Base-by-base conservation (phyloP, 35 echinoderm and acorn worm species). In the Acanthaster planci region DNA sequence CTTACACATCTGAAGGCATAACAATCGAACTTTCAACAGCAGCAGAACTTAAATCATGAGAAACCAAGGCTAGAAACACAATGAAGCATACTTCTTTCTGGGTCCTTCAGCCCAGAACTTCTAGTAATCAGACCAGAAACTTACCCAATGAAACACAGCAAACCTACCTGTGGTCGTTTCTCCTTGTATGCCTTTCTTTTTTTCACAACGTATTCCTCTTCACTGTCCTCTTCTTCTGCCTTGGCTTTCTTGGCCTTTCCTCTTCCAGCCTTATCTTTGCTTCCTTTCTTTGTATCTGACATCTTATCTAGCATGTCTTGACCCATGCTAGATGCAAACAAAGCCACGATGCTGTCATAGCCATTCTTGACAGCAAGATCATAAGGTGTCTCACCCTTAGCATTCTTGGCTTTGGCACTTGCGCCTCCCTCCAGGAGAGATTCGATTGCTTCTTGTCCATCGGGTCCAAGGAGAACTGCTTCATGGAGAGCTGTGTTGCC, bases 401-500 rank as follows among this genome's bases (percentile, higher is more conserved):
- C 60, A 21, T 99, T 99, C 38, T 94, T 90, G 31, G 83, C 82
- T 58, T 99, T 99, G 76, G 96, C 76, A 67, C 85, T 99, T 21
- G 92, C 96, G 15, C 93, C 85, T 27, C 78, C 64, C 12, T 94
- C 96, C 15, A 99, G 79, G 21, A 99, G 82, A 39, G 82, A 56
- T 64, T 99, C 96, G 50, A 99, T 94, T 39, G 84, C 67, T 56
- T 99, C 96, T 67, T 99, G 96, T 8, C 92, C 91, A 37, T 99
- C 96, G 21, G 96, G 96, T 12, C 96, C 96, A 0, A 99, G 55
- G 19, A 99, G 85, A 1, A 99, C 96, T 39, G 92, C 88, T 53
- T 99, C 96, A 76, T 99, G 96, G 34, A 99, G 89, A 44, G 96
- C 92, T 40, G 96, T 94, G 85, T 99, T 99, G 29, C 96, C 96